Evolutionary conservation across 2,113 vertebrate species (phyloP).

Genomic region (Sus scrofa): DNA sequence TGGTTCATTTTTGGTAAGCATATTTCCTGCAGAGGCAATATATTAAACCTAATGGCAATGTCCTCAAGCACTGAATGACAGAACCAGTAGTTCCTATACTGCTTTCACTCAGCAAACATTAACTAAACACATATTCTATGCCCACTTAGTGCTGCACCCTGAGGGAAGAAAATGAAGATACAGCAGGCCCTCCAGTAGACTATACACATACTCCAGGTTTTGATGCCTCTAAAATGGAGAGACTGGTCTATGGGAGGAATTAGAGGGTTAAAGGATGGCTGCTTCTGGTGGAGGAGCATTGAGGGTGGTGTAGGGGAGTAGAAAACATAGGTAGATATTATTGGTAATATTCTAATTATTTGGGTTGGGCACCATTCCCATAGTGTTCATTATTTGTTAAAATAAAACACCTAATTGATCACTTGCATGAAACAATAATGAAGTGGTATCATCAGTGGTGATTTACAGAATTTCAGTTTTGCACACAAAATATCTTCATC

Average conservation of each 20-base stretch:
- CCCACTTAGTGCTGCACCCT: background rate
- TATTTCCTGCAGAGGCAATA: background rate
- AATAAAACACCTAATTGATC: background rate
- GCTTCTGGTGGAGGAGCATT: background rate
- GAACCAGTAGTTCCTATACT: background rate
- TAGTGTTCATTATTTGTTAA: background rate
- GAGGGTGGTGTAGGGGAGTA: background rate
- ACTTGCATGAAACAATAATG: background rate
- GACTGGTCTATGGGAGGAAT: background rate
- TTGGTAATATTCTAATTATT: background rate
- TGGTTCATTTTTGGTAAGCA: background rate
- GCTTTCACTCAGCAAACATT: background rate
- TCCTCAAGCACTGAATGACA: background rate
- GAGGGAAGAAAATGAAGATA: background rate
- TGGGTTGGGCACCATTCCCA: background rate
- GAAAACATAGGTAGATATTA: background rate
- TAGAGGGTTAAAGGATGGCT: background rate
- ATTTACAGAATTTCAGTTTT: slow-evolving; percentile 20
- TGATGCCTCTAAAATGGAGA: background rate
- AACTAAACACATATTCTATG: background rate
- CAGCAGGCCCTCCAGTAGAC: background rate
- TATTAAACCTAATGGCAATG: background rate
- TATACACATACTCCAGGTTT: background rate
- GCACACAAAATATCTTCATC: background rate
- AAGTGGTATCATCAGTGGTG: background rate